phyloP scores from a whole-genome alignment of 2,797 vertebrate species.

The Carcharodon carcharias region DNA sequence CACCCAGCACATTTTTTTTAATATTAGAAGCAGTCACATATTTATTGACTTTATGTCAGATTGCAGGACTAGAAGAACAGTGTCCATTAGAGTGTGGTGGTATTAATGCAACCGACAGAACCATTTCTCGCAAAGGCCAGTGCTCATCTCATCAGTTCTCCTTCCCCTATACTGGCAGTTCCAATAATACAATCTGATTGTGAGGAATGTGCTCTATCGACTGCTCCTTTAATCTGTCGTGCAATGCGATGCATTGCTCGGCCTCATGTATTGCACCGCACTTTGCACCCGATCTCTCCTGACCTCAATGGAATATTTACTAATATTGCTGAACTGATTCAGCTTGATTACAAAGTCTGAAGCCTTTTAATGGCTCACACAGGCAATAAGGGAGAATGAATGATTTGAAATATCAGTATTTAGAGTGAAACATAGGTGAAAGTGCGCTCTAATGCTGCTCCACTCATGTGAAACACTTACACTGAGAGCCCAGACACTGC shows the following conservation, averaged over 20 bases:
- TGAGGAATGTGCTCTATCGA: constrained; percentile 41
- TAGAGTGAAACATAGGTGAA: constrained; percentile 11
- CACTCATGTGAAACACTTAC: background rate
- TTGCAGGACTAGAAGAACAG: constrained; percentile 46
- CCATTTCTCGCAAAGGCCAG: constrained; percentile 43
- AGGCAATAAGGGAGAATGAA: background rate
- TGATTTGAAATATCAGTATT: background rate
- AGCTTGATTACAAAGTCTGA: constrained; percentile 13
- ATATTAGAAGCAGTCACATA: constrained; percentile 32
- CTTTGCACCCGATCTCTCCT: background rate
- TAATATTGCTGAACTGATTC: background rate
- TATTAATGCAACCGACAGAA: constrained; percentile 49
- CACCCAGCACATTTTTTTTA: constrained; percentile 1
- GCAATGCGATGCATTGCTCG: background rate
- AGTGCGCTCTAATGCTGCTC: background rate
- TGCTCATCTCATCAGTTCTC: constrained; percentile 31
- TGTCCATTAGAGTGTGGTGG: constrained; percentile 51
- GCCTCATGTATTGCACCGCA: background rate
- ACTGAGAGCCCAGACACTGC: background rate
- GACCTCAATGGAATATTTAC: constrained; percentile 18
- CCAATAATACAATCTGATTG: constrained; percentile 45
- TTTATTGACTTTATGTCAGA: constrained; percentile 45
- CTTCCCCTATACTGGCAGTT: constrained; percentile 49
- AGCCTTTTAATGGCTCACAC: background rate
- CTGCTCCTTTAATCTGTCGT: background rate